A percentile compares a stretch with the other conserved stretches of the same genome.
Conservation (phyloP, 2,113 vertebrate genomes). For the Dicaeum eximium region DNA sequence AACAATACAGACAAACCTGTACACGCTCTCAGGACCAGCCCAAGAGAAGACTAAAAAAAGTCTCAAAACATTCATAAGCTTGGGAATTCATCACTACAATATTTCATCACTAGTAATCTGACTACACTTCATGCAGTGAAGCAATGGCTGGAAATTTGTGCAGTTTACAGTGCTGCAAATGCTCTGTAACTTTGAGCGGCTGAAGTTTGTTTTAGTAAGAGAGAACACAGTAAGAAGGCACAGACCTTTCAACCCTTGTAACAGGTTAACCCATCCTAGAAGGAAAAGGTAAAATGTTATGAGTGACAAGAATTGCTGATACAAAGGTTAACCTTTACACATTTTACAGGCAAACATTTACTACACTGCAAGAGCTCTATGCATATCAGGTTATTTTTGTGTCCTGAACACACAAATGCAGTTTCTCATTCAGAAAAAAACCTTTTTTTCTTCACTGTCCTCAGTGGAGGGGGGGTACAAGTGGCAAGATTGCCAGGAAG, state of each 20-base stretch:
- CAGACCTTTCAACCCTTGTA: slow-evolving; percentile 45
- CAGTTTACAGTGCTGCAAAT: slow-evolving; percentile 43
- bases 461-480: not conserved
- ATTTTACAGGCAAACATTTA: slow-evolving; percentile 31
- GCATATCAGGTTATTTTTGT: slow-evolving; percentile 4
- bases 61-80: slow-evolving; percentile 60
- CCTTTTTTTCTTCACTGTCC: not conserved
- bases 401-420: slow-evolving; percentile 2
- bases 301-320: slow-evolving; percentile 33
- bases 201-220: slow-evolving; percentile 2
- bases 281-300: slow-evolving; percentile 22
- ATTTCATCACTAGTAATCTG: slow-evolving; percentile 31
- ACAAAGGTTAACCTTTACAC: slow-evolving; percentile 9
- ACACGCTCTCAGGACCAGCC: slow-evolving; percentile 88
- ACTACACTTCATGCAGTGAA: slow-evolving; percentile 56
- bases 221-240: slow-evolving; percentile 62
- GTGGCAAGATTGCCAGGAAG: not conserved
- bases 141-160: slow-evolving; percentile 26
- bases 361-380: slow-evolving; percentile 2
- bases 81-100: slow-evolving; percentile 51
- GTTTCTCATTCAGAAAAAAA: not conserved
- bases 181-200: slow-evolving; percentile 47
- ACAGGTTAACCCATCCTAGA: slow-evolving; percentile 13
- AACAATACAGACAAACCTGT: slow-evolving; percentile 73
- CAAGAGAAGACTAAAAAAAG: slow-evolving; percentile 76